Percentiles rank a stretch among this genome's conserved stretches.
phyloP scores from a whole-genome alignment of 1,140 invertebrate species.

The Drosophila nebulosa region DNA sequence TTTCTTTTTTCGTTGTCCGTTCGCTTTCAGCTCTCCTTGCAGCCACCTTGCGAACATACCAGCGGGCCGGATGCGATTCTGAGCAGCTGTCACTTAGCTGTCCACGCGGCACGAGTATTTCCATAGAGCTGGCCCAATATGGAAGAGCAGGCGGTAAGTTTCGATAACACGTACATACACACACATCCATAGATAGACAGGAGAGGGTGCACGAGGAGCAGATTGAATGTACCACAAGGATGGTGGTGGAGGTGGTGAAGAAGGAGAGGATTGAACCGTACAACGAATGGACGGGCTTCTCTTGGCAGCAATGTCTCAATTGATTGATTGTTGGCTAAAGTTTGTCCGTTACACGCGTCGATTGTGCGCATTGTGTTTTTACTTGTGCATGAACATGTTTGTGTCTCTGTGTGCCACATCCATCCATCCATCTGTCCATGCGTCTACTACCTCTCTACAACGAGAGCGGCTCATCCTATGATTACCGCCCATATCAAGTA shows the following conservation, averaged over 20 bases:
- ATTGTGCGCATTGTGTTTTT: slow-evolving; percentile 55
- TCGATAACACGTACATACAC: background rate
- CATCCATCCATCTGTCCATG: background rate
- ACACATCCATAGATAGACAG: background rate
- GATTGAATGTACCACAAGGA: background rate
- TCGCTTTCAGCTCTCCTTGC: slow-evolving; percentile 88
- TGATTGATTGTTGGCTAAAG: slow-evolving; percentile 62
- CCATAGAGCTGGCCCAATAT: slow-evolving; percentile 84
- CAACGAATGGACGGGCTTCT: slow-evolving; percentile 27
- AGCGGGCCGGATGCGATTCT: slow-evolving; percentile 92
- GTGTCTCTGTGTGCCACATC: background rate
- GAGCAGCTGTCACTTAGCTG: slow-evolving; percentile 91
- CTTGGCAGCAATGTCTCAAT: slow-evolving; percentile 42
- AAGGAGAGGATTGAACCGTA: slow-evolving; percentile 11
- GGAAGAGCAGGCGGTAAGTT: slow-evolving; percentile 67
- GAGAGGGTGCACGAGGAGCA: background rate
- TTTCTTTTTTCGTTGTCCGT: background rate
- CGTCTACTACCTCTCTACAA: background rate
- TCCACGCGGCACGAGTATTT: slow-evolving; percentile 92
- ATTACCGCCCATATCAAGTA: slow-evolving; percentile 52
- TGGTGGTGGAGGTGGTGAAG: background rate
- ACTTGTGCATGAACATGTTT: slow-evolving; percentile 40
- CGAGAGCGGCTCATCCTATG: background rate
- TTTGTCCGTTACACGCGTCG: slow-evolving; percentile 58
- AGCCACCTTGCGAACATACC: slow-evolving; percentile 93